Evolutionary conservation across 2,113 vertebrate genomes (phyloP), one percentile per base, ranked within the genome.

Genomic region (Nesogale talazaci): DNA sequence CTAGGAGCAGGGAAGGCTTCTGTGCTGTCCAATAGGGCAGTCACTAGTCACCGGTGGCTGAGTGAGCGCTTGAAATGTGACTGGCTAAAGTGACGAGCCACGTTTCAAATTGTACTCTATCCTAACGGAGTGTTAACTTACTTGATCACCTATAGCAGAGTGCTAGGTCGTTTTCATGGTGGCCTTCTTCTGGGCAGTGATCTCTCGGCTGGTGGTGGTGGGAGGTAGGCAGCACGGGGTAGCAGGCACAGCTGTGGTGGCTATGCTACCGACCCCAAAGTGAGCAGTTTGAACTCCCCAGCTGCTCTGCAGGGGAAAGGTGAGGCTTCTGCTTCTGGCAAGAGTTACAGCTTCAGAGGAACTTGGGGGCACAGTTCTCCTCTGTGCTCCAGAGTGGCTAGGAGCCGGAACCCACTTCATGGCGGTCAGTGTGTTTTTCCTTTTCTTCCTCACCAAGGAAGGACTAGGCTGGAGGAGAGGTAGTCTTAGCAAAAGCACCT

Each of bases 51-150:
- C 46, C 10, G 10, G 10, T 52, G 4, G 46, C 46, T 52, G 10
- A 52, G 10, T 52, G 46, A 52, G 46, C 22, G 25, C 29, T 57
- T 95, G 79, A 92, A 92, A 52, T 90, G 82, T 88, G 79, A 15
- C 57, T 84, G 59, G 57, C 77, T 52, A 9, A 52, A 52, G 31
- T 23, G 31, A 95, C 42, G 17, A 88, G 17, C 80, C 90, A 61
- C 81, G 38, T 84, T 92, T 92, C 81, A 92, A 87, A 75, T 75
- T 78, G 12, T 72, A 79, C 77, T 92, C 83, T 23, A 80, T 89
- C 81, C 57, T 92, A 84, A 70, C 14, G 10, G 10, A 52, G 46
- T 12, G 10, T 52, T 52, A 34, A 76, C 57, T 88, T 90, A 84
- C 93, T 46, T 59, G 92, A 27, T 69, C 15, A 67, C 69, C 15